Percentiles rank a stretch among this genome's conserved stretches.
Evolutionary conservation across 2,797 vertebrate genomes (phyloP).

Genomic region (Anguilla obscura): DNA sequence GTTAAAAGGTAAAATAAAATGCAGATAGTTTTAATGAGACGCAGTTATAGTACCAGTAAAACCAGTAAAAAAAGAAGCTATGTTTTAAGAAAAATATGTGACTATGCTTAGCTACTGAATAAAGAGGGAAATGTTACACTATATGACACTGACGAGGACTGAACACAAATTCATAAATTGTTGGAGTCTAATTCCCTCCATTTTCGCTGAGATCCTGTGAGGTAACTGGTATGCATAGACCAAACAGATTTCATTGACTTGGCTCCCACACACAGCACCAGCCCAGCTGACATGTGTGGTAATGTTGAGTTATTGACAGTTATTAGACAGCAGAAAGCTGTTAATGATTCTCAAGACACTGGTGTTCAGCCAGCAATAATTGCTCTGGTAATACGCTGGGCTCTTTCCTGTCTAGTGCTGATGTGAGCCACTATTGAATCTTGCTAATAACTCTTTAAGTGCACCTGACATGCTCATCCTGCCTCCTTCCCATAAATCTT

Average conservation of each 20-base stretch:
- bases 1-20: not conserved
- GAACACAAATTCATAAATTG: not conserved
- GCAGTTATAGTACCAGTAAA: not conserved
- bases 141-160: not conserved
- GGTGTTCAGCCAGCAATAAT: not conserved
- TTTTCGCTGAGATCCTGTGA: not conserved
- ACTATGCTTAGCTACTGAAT: not conserved
- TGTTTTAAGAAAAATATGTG: not conserved
- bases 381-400: not conserved
- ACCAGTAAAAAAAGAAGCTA: not conserved
- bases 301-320: slow-evolving; percentile 17
- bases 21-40: not conserved
- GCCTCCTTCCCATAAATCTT: not conserved
- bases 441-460: slow-evolving; percentile 5
- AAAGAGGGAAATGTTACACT: not conserved
- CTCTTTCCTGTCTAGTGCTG: not conserved
- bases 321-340: slow-evolving; percentile 13
- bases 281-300: not conserved
- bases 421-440: not conserved
- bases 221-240: not conserved
- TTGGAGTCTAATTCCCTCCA: not conserved
- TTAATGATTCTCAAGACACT: slow-evolving; percentile 13
- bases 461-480: not conserved
- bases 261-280: not conserved
- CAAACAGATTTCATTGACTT: not conserved